Conservation (phyloP, 37 sponge, comb jelly and placozoan species). For the Halisarca cf. caerulea region DNA sequence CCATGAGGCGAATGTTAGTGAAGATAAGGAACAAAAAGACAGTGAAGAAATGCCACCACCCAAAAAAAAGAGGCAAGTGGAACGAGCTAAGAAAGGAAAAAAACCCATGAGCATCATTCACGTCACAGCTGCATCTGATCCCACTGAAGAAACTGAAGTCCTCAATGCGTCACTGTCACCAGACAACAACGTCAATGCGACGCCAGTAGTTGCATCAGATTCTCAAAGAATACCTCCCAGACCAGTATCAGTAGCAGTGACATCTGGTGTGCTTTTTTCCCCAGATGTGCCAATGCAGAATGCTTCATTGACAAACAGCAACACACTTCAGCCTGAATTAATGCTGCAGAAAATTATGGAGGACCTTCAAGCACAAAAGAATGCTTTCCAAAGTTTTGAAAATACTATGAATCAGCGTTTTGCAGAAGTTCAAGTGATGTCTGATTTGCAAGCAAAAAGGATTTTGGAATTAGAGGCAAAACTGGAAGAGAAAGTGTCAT, state of each 20-base stretch:
- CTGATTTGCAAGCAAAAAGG: constrained; percentile 11
- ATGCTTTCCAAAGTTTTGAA: neutral
- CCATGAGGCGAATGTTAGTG: neutral
- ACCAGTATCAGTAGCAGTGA: neutral
- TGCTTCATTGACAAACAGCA: neutral
- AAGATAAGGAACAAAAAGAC: neutral
- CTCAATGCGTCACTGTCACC: neutral
- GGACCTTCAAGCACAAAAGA: neutral
- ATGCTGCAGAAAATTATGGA: neutral
- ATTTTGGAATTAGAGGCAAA: neutral
- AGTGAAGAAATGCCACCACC: neutral
- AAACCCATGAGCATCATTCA: neutral
- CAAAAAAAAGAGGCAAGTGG: neutral
- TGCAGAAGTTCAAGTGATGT: neutral
- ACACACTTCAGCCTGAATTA: too few species aligned
- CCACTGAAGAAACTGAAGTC: neutral
- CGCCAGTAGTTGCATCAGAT: too few species aligned
- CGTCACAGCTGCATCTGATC: constrained; percentile 13
- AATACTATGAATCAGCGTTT: neutral
- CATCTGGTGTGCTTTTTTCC: neutral
- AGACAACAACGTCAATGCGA: too few species aligned
- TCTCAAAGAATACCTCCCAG: neutral
- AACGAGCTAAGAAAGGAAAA: neutral
- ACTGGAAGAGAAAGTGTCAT: neutral
- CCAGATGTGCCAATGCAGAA: neutral